A percentile compares a stretch with the other conserved stretches of the same genome.
Evolutionary conservation across 2,113 vertebrate genomes (phyloP).

Genomic region (Tympanuchus pallidicinctus): DNA sequence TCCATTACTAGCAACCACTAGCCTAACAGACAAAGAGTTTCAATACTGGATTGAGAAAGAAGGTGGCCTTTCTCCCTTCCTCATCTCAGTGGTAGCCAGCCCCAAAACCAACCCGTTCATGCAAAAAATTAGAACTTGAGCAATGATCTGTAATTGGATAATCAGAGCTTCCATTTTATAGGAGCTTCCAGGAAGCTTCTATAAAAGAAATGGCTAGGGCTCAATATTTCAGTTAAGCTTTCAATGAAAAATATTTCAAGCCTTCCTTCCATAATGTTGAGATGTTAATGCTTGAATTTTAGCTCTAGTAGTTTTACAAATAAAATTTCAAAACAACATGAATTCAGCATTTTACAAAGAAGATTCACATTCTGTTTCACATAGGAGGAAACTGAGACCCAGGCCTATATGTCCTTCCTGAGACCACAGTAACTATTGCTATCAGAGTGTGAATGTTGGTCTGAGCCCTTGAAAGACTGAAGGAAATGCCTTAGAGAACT

Average conservation of each 20-base stretch:
- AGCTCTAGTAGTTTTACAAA: not conserved
- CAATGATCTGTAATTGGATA: not conserved
- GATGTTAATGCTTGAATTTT: fast-evolving
- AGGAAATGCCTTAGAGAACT: not conserved
- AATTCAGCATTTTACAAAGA: not conserved
- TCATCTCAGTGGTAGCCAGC: not conserved
- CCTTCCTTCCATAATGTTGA: not conserved
- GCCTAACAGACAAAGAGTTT: not conserved
- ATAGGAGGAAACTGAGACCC: not conserved
- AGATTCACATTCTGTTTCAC: not conserved
- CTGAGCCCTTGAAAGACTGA: not conserved
- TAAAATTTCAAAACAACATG: not conserved
- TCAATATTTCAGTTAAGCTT: not conserved
- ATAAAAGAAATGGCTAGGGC: not conserved
- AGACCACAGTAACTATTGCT: not conserved
- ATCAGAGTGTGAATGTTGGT: not conserved
- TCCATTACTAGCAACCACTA: fast-evolving
- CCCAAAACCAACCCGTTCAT: not conserved
- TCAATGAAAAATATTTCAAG: not conserved
- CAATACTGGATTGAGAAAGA: not conserved
- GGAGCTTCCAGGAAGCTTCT: not conserved
- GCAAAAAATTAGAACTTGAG: not conserved
- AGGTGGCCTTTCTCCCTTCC: not conserved
- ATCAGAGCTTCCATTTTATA: not conserved
- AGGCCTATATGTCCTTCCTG: not conserved